phyloP scores from a whole-genome alignment of 2,113 vertebrate species.

The Collichthys lucidus region DNA sequence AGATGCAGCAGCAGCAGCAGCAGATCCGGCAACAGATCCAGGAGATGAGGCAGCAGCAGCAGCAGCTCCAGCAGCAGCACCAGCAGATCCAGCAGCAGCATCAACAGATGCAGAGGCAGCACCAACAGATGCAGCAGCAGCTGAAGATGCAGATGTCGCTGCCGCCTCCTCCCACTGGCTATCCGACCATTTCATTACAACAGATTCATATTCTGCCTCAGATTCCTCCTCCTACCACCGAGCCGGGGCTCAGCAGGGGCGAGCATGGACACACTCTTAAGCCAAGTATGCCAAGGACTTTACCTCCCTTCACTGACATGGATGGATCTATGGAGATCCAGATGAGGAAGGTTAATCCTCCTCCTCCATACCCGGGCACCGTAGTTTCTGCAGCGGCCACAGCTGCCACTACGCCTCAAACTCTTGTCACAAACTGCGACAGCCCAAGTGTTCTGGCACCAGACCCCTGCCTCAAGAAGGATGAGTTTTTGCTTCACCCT shows the following conservation, averaged over 20 bases:
- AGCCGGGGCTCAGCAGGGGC: constrained; percentile 80
- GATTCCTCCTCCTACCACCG: constrained; percentile 79
- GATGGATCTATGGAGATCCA: constrained; percentile 86
- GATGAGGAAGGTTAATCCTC: constrained; percentile 92
- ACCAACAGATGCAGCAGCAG: constrained; percentile 87
- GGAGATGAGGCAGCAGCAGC: constrained; percentile 86
- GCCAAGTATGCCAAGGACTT: constrained; percentile 69
- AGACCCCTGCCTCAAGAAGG: constrained; percentile 92
- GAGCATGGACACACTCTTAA: constrained; percentile 89
- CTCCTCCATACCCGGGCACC: constrained; percentile 92
- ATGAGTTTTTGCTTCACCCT: constrained; percentile 91
- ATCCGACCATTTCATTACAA: constrained; percentile 82
- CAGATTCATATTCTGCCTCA: constrained; percentile 83
- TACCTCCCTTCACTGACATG: constrained; percentile 85
- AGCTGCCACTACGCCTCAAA: constrained; percentile 76
- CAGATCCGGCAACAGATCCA: constrained; percentile 84
- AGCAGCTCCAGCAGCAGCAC: constrained; percentile 86
- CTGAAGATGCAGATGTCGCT: constrained; percentile 85
- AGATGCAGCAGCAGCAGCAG: constrained; percentile 86
- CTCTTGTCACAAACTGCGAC: constrained; percentile 83
- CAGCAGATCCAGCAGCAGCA: constrained; percentile 86
- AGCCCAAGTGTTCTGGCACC: constrained; percentile 82
- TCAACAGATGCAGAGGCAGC: constrained; percentile 86
- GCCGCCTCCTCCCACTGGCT: constrained; percentile 80
- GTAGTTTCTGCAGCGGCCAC: constrained; percentile 82